Conservation (phyloP, 2,797 vertebrate genomes). For the Urosaurus nigricauda region DNA sequence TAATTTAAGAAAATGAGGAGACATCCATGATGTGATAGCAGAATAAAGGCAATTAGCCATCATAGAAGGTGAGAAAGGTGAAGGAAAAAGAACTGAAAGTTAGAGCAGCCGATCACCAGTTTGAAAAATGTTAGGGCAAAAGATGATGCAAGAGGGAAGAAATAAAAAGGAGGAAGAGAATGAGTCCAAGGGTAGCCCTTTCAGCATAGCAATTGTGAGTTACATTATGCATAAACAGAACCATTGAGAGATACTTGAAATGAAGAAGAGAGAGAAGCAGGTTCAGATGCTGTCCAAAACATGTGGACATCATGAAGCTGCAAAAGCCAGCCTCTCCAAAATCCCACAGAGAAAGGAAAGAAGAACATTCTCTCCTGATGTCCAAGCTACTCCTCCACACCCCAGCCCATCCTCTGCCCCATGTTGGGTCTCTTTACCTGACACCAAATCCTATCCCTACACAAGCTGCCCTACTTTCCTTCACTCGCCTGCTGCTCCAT, state of each 20-base stretch:
- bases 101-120: not conserved
- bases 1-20: conserved; percentile 42
- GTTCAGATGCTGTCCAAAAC: not conserved
- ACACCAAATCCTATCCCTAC: too few species aligned
- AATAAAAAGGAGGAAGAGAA: not conserved
- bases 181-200: not conserved
- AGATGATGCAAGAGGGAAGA: not conserved
- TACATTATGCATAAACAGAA: not conserved
- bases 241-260: not conserved
- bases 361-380: not conserved
- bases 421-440: too few species aligned
- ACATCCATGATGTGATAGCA: conserved; percentile 27
- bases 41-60: conserved; percentile 9
- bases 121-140: conserved; percentile 11
- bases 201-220: not conserved
- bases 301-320: not conserved
- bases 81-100: not conserved
- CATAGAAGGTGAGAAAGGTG: not conserved
- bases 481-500: too few species aligned
- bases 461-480: too few species aligned
- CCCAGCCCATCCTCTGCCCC: too few species aligned
- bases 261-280: not conserved
- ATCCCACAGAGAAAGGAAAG: not conserved
- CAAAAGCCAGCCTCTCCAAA: not conserved
- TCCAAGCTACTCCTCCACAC: not conserved